Percentiles rank a stretch among this genome's conserved stretches.
Evolutionary conservation across 2,888 invertebrate genomes (phyloP).

Genomic region (Euzetes globulus): DNA sequence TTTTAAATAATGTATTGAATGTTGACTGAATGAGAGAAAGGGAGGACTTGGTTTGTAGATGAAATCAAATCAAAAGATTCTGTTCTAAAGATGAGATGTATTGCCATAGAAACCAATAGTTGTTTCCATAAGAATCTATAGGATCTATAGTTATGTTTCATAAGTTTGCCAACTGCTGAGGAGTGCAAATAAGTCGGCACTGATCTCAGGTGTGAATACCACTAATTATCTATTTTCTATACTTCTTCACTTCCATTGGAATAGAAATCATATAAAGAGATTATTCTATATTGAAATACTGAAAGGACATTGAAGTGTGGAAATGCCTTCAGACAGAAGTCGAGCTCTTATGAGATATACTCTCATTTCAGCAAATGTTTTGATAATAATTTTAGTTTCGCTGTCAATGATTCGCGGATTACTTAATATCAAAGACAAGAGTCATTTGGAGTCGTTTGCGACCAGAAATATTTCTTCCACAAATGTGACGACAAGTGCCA

Average conservation of each 20-base stretch:
- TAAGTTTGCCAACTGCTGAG: not conserved
- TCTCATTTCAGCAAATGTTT: not conserved
- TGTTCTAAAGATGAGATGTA: not conserved
- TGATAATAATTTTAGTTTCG: slow-evolving; percentile 7
- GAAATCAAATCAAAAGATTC: not conserved
- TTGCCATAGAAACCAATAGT: slow-evolving; percentile 20
- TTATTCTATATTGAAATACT: not conserved
- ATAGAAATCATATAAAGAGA: not conserved
- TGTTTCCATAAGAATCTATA: not conserved
- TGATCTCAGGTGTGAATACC: not conserved
- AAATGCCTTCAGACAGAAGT: not conserved
- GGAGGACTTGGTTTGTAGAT: not conserved
- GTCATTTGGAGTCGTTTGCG: not conserved
- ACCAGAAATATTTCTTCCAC: not conserved
- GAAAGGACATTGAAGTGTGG: not conserved
- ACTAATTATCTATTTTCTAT: too few relatives aligned
- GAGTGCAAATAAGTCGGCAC: too few relatives aligned
- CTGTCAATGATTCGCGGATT: slow-evolving; percentile 1
- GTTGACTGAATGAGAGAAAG: not conserved
- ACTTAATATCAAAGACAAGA: not conserved
- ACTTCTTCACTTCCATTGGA: too few relatives aligned
- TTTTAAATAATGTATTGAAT: not conserved
- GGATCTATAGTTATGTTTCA: not conserved
- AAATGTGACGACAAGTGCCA: not conserved
- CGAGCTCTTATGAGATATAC: not conserved